Percentiles rank a stretch among this genome's conserved stretches.
phyloP scores from a whole-genome alignment of 2,797 vertebrate species.

The Trachurus trachurus region DNA sequence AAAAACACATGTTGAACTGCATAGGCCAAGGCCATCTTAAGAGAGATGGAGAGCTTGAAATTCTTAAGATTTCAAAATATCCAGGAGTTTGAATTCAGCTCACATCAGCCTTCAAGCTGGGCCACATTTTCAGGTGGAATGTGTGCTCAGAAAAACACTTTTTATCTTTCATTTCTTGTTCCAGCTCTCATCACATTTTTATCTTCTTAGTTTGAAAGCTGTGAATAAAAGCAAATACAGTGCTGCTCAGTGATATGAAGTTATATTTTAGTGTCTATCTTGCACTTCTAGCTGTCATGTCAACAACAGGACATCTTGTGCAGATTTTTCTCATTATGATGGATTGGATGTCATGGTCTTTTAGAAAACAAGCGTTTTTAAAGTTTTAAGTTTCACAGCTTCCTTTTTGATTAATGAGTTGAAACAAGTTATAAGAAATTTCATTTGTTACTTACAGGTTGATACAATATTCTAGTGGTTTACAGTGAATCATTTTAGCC shows the following conservation, averaged over 20 bases:
- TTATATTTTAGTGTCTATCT: neutral
- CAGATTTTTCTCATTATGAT: neutral
- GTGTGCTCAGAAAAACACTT: slow-evolving; percentile 29
- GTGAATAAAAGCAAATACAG: slow-evolving; percentile 18
- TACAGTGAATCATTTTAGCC: too few relatives aligned
- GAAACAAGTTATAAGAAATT: too few relatives aligned
- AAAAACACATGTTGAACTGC: slow-evolving; percentile 59
- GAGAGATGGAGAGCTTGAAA: slow-evolving; percentile 27
- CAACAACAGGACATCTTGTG: neutral
- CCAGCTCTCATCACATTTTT: slow-evolving; percentile 17
- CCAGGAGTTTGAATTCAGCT: slow-evolving; percentile 50
- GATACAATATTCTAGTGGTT: too few relatives aligned
- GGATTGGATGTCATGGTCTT: neutral
- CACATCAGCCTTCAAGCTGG: slow-evolving; percentile 15
- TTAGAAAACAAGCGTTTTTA: neutral
- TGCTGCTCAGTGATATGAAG: slow-evolving; percentile 12
- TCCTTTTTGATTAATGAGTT: neutral
- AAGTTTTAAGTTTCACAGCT: too few relatives aligned
- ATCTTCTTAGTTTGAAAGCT: slow-evolving; percentile 13
- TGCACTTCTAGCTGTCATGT: slow-evolving; percentile 1
- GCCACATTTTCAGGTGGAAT: slow-evolving; percentile 15
- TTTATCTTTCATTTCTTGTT: slow-evolving; percentile 29
- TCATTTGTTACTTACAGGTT: too few relatives aligned
- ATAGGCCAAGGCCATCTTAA: slow-evolving; percentile 27
- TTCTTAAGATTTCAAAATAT: slow-evolving; percentile 45